These are phyloP conservation scores for Solenopsis fugax DNA, from an alignment of 1,140 invertebrate genomes.

Conservation along the genomic window DNA sequence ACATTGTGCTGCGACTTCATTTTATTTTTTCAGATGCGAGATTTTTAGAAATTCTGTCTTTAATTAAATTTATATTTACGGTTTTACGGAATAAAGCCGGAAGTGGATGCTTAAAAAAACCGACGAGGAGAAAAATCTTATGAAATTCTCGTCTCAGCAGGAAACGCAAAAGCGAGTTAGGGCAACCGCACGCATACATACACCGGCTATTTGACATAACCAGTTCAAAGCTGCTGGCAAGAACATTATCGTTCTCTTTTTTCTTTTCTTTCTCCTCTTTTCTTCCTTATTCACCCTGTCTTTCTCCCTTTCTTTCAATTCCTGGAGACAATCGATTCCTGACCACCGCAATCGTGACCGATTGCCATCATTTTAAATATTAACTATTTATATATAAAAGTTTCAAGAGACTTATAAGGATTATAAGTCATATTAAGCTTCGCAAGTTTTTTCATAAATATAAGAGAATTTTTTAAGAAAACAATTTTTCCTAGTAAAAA, in stretches of 20 bases:
- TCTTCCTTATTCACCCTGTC: not conserved
- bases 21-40: not conserved
- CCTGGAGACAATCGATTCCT: slow-evolving; percentile 64
- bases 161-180: slow-evolving; percentile 54
- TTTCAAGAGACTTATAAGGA: too few relatives aligned
- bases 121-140: slow-evolving; percentile 37
- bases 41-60: not conserved
- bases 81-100: slow-evolving; percentile 13
- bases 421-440: not conserved
- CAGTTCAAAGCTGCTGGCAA: slow-evolving; percentile 76
- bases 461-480: too few relatives aligned
- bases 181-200: slow-evolving; percentile 19
- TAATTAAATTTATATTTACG: not conserved
- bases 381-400: not conserved
- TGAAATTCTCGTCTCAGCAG: slow-evolving; percentile 24
- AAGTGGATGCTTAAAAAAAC: slow-evolving; percentile 51
- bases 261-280: slow-evolving; percentile 19
- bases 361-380: slow-evolving; percentile 12
- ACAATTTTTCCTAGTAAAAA: not conserved
- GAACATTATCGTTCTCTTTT: slow-evolving; percentile 55
- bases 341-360: slow-evolving; percentile 67
- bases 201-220: slow-evolving; percentile 71
- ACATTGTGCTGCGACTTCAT: not conserved
- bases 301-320: not conserved
- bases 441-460: not conserved